Percentiles rank a stretch among this genome's conserved stretches.
phyloP scores from a whole-genome alignment of 2,888 invertebrate genomes.

The Synanthedon vespiformis region DNA sequence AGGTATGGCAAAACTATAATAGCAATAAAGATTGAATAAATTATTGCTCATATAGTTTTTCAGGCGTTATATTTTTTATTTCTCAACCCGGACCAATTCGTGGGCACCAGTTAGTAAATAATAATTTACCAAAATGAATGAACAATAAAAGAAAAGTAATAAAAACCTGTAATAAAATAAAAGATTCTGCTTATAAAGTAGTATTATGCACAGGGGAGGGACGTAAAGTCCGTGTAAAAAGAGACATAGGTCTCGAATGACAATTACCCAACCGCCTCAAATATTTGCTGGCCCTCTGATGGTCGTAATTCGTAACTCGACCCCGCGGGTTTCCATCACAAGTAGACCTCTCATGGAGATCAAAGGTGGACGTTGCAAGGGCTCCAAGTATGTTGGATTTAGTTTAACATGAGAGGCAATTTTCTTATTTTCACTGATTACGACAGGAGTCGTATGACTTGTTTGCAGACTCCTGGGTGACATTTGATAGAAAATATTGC shows the following conservation, averaged over 20 bases:
- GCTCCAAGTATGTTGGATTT: slow-evolving; percentile 15
- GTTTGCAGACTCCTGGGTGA: slow-evolving; percentile 52
- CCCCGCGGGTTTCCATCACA: slow-evolving; percentile 12
- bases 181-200: neutral
- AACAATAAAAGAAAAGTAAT: too few relatives aligned
- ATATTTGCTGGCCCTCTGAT: slow-evolving; percentile 61
- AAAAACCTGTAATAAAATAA: too few relatives aligned
- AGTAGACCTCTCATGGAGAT: slow-evolving; percentile 9
- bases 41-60: too few relatives aligned
- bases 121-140: too few relatives aligned
- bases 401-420: slow-evolving; percentile 29
- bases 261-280: slow-evolving; percentile 61
- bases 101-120: too few relatives aligned
- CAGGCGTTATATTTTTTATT: too few relatives aligned
- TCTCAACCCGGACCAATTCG: too few relatives aligned
- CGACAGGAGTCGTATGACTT: slow-evolving; percentile 46
- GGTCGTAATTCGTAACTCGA: slow-evolving; percentile 60
- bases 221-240: neutral
- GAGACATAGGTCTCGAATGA: slow-evolving; percentile 36
- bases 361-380: neutral
- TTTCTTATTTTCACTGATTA: slow-evolving; percentile 46
- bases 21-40: too few relatives aligned
- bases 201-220: neutral
- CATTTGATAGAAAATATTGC: slow-evolving; percentile 41
- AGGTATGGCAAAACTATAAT: too few relatives aligned